These are phyloP conservation scores for Hippopotamus amphibius DNA, from an alignment of 2,113 vertebrate species.

Conservation along the genomic window DNA sequence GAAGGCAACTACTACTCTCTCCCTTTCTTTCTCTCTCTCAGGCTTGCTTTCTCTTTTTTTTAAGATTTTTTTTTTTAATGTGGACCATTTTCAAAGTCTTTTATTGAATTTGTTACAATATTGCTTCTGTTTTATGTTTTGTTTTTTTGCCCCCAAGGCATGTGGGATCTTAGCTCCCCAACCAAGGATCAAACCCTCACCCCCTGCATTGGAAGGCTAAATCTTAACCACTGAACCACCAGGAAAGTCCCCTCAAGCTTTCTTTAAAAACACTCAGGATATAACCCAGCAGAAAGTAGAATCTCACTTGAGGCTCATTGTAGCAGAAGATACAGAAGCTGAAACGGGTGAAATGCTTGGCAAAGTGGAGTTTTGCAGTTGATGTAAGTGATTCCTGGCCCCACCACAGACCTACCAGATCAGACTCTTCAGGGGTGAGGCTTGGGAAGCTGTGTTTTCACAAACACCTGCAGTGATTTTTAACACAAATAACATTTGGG, in stretches of 20 bases:
- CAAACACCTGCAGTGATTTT: neutral
- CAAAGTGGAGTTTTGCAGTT: neutral
- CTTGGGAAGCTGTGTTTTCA: neutral
- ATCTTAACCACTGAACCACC: no score
- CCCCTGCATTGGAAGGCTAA: no score
- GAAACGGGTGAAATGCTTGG: neutral
- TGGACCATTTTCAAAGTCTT: no score
- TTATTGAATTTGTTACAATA: no score
- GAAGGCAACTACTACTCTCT: neutral
- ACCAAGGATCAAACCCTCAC: no score
- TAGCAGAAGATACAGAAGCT: neutral
- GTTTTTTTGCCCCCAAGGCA: no score
- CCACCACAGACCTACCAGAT: neutral
- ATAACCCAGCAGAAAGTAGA: neutral
- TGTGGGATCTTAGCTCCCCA: no score
- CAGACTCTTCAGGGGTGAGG: neutral
- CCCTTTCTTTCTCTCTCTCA: neutral
- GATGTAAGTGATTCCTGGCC: neutral
- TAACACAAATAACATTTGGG: neutral
- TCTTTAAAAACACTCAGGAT: neutral
- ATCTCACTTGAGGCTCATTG: neutral
- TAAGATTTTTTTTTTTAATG: no score
- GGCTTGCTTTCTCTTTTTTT: neutral
- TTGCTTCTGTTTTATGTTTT: no score
- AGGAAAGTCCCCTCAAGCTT: neutral